Percentiles rank a stretch among this genome's conserved stretches.
Conservation (phyloP, 2,797 vertebrate genomes). For the Prionace glauca region DNA sequence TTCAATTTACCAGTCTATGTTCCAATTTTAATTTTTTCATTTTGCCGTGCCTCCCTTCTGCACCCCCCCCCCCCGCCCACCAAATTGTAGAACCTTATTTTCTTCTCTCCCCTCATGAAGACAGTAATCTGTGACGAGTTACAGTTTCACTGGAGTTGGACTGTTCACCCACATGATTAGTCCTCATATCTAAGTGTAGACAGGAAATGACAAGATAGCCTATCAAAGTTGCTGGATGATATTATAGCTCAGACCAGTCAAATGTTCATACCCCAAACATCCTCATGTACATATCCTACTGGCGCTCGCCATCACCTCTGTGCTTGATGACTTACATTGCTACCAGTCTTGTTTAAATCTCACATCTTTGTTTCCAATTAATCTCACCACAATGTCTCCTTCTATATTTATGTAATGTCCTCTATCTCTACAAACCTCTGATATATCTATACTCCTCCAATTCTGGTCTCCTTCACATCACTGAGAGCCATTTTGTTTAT, state of each 20-base stretch:
- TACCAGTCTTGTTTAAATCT: background rate
- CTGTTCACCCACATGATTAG: background rate
- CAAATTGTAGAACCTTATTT: background rate
- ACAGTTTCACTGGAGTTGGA: background rate
- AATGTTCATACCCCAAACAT: background rate
- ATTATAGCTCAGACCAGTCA: background rate
- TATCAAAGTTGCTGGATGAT: background rate
- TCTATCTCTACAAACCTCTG: background rate
- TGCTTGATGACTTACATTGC: background rate
- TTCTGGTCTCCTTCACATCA: background rate
- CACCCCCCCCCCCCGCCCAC: no score
- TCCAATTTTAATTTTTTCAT: background rate
- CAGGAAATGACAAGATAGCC: background rate
- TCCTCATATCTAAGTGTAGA: background rate
- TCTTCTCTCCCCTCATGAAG: background rate
- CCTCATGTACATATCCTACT: background rate
- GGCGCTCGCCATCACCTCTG: background rate
- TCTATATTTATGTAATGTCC: background rate
- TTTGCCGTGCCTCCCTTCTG: background rate
- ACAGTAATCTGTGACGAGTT: background rate
- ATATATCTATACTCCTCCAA: background rate
- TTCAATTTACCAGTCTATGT: background rate
- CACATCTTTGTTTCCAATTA: background rate
- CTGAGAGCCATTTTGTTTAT: background rate
- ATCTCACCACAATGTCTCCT: background rate